Conservation (phyloP, 2,113 vertebrate genomes). For the Notarius quadriscutis region DNA sequence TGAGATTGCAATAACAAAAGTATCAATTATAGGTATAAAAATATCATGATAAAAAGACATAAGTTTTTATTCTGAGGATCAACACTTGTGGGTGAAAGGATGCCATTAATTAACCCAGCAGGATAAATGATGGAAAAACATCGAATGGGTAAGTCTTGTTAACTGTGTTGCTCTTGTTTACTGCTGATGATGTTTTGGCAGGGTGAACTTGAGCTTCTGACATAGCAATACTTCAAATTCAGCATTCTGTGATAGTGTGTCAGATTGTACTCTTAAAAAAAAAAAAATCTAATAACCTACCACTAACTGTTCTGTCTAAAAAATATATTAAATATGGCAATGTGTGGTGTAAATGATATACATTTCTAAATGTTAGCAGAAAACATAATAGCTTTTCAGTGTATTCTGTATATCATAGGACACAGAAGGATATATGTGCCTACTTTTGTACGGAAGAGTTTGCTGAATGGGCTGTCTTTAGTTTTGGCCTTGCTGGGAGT, state of each 20-base stretch:
- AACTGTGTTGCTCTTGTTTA: constrained; percentile 31
- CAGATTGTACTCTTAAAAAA: neutral
- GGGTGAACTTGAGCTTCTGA: constrained; percentile 44
- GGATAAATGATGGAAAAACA: constrained; percentile 17
- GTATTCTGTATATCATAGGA: neutral
- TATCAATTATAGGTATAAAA: neutral
- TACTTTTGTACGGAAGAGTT: constrained; percentile 91
- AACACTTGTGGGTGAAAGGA: neutral
- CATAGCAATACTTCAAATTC: constrained; percentile 59
- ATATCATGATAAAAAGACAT: neutral
- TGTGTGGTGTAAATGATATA: neutral
- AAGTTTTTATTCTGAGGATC: neutral
- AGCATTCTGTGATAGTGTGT: constrained; percentile 58
- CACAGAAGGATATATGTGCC: neutral
- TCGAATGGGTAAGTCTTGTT: constrained; percentile 24
- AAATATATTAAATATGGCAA: neutral
- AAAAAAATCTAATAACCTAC: neutral
- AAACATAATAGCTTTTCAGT: neutral
- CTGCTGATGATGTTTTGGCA: constrained; percentile 37
- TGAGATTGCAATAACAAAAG: neutral
- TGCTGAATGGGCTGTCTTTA: constrained; percentile 78
- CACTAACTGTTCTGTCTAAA: neutral
- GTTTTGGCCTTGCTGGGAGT: constrained; percentile 69
- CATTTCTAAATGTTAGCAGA: neutral
- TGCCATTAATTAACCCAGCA: constrained; percentile 4